phyloP scores from a whole-genome alignment of 2,113 vertebrate genomes.

The Protomyctophum bolini region DNA sequence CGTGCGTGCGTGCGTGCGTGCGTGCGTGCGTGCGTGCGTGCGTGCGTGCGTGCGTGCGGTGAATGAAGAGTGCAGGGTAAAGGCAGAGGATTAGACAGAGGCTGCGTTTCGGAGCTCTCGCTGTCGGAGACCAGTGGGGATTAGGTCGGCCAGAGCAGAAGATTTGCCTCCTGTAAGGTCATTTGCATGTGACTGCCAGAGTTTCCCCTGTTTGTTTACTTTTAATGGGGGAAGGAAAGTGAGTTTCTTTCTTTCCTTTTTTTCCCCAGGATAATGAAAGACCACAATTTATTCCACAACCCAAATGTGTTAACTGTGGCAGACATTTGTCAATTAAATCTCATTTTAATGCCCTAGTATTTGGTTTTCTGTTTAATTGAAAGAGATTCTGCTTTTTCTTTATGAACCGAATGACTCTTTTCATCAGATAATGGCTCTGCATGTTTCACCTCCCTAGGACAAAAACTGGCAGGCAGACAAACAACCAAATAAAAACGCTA shows the following conservation, averaged over 20 bases:
- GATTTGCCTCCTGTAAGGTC: slow-evolving; percentile 65
- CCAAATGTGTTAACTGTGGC: slow-evolving; percentile 13
- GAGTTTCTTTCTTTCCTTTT: neutral
- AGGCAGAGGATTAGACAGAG: slow-evolving; percentile 64
- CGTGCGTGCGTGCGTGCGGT: too few species aligned
- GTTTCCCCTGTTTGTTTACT: slow-evolving; percentile 68
- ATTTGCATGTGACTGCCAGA: slow-evolving; percentile 69
- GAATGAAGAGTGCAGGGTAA: slow-evolving; percentile 32
- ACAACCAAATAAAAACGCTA: slow-evolving; percentile 34
- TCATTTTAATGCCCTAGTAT: slow-evolving; percentile 24
- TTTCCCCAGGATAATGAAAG: slow-evolving; percentile 46
- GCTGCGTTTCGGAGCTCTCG: slow-evolving; percentile 58
- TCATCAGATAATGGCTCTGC: slow-evolving; percentile 48
- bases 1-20: too few species aligned
- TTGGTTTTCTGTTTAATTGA: slow-evolving; percentile 49
- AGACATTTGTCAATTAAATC: slow-evolving; percentile 34
- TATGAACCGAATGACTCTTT: slow-evolving; percentile 22
- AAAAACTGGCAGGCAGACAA: slow-evolving; percentile 54
- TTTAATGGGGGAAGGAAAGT: slow-evolving; percentile 54
- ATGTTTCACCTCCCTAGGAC: slow-evolving; percentile 49
- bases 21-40: too few species aligned
- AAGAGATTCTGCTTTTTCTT: slow-evolving; percentile 46
- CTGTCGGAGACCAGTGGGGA: slow-evolving; percentile 63
- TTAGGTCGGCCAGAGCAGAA: slow-evolving; percentile 68
- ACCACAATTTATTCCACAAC: slow-evolving; percentile 27